Conservation (phyloP, 2,888 invertebrate species). For the Lepidocyrtinus sp. region DNA sequence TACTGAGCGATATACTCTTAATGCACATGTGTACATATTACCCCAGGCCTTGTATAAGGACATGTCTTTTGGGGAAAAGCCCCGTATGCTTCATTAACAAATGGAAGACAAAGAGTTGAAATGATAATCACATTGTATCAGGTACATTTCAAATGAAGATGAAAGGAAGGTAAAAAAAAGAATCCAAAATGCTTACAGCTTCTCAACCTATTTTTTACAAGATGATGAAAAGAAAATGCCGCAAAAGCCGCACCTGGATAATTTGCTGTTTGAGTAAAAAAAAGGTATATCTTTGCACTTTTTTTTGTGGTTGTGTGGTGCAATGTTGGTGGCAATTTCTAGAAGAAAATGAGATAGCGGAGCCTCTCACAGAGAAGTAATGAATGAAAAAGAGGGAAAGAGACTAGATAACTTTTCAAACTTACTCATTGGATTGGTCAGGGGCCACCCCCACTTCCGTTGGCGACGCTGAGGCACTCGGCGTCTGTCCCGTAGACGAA, state of each 20-base stretch:
- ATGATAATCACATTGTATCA: background rate
- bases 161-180: too few relatives aligned
- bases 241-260: conserved; percentile 58
- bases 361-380: conserved; percentile 21
- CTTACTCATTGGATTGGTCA: conserved; percentile 59
- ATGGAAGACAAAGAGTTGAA: background rate
- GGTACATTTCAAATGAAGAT: background rate
- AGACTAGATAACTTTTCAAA: conserved; percentile 7
- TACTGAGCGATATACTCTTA: too few relatives aligned
- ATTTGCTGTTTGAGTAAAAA: conserved; percentile 40
- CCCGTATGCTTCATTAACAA: too few relatives aligned
- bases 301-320: conserved; percentile 32
- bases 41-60: background rate
- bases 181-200: background rate
- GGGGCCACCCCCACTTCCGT: conserved; percentile 64
- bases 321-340: conserved; percentile 57
- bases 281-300: conserved; percentile 22
- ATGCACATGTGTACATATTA: background rate
- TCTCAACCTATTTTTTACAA: conserved; percentile 57
- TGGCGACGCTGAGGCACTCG: conserved; percentile 48
- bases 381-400: conserved; percentile 25
- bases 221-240: conserved; percentile 52
- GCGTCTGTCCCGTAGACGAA: conserved; percentile 30
- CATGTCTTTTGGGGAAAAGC: too few relatives aligned
- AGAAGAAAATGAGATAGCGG: conserved; percentile 39